These are phyloP conservation scores for Pholis gunnellus DNA, from an alignment of 2,113 vertebrate species.

Conservation along the genomic window DNA sequence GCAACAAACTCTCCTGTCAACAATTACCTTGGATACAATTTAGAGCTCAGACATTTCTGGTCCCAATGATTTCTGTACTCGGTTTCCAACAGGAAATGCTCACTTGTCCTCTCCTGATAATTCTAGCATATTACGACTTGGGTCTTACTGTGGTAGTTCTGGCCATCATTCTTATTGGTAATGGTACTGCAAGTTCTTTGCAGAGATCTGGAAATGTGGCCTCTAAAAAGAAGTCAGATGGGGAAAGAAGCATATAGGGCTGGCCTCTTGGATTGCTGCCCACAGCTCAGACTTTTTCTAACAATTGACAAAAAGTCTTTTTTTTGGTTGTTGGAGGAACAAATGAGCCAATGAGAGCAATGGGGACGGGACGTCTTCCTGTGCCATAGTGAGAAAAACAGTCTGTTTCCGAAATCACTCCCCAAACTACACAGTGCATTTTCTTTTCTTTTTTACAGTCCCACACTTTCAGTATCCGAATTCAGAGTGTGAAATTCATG, in stretches of 20 bases:
- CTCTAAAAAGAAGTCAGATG: neutral
- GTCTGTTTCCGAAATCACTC: neutral
- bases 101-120: neutral
- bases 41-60: constrained; percentile 75
- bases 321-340: neutral
- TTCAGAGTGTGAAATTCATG: neutral
- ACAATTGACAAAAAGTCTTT: neutral
- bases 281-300: neutral
- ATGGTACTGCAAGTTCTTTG: neutral
- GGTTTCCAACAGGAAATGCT: constrained; percentile 37
- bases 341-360: neutral
- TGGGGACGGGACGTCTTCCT: neutral
- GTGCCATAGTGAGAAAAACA: neutral
- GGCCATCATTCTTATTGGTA: neutral
- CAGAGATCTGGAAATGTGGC: neutral
- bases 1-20: constrained; percentile 28
- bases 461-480: neutral
- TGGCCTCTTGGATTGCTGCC: neutral
- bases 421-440: neutral
- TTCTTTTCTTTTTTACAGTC: neutral
- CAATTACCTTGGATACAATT: constrained; percentile 28
- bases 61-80: constrained; percentile 68
- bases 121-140: neutral
- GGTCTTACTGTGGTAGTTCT: neutral
- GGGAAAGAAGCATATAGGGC: neutral